Conservation (phyloP, 1,140 invertebrate genomes). For the Diachasma alloeum region DNA sequence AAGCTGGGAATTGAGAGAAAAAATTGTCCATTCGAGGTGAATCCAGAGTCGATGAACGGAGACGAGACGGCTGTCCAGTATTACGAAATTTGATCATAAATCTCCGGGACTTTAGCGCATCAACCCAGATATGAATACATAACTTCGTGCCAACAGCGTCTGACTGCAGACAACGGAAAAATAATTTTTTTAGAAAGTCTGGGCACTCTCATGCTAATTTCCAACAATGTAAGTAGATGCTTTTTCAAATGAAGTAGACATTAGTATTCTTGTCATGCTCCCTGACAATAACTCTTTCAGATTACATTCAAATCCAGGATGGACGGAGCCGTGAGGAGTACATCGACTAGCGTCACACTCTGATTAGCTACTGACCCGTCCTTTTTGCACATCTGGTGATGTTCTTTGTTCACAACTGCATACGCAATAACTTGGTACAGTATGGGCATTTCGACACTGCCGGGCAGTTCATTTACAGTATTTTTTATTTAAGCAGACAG, state of each 20-base stretch:
- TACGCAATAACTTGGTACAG: neutral
- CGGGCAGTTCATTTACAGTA: neutral
- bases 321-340: neutral
- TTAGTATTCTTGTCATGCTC: neutral
- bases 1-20: too few species aligned
- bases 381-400: neutral
- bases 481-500: neutral
- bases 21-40: too few species aligned
- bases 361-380: constrained; percentile 1
- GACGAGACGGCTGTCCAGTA: too few species aligned
- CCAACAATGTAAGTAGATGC: neutral
- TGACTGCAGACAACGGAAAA: neutral
- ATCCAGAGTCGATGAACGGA: too few species aligned
- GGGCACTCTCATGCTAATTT: neutral
- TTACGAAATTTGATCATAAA: too few species aligned
- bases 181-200: neutral
- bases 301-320: neutral
- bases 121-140: neutral
- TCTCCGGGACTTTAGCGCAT: neutral
- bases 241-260: neutral
- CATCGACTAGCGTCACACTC: neutral
- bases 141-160: neutral
- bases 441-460: neutral
- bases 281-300: neutral
- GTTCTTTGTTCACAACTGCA: neutral